A percentile compares a stretch with the other conserved stretches of the same genome.
phyloP scores from a whole-genome alignment of 1,140 invertebrate genomes.

The Drosophila auraria region DNA sequence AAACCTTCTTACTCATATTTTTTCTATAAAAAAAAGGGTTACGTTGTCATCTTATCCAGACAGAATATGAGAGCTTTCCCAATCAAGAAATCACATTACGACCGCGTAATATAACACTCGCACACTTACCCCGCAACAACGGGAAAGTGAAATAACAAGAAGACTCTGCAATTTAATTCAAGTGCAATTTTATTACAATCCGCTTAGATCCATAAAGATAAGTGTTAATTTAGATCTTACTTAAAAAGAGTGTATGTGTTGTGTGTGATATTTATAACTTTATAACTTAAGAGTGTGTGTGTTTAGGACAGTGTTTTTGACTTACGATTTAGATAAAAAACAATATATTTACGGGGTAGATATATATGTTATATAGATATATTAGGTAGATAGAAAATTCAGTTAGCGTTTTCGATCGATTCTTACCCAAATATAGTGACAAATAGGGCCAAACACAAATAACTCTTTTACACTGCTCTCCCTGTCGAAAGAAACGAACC shows the following conservation, averaged over 20 bases:
- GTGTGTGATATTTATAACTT: conserved; percentile 52
- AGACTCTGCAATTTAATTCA: conserved; percentile 19
- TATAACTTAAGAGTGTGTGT: conserved; percentile 55
- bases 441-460: conserved; percentile 48
- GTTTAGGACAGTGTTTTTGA: conserved; percentile 21
- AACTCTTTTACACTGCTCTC: conserved; percentile 43
- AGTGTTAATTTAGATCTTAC: conserved; percentile 48
- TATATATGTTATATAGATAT: conserved; percentile 7
- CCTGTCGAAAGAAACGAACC: conserved; percentile 69
- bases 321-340: conserved; percentile 44
- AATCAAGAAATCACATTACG: neutral
- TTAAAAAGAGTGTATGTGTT: conserved; percentile 20
- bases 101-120: too few relatives aligned
- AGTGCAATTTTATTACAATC: conserved; percentile 72
- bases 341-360: conserved; percentile 23
- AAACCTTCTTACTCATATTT: too few relatives aligned
- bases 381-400: conserved; percentile 26
- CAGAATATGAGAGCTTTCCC: neutral
- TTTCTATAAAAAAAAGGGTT: too few relatives aligned
- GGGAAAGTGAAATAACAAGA: neutral
- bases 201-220: conserved; percentile 60
- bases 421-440: conserved; percentile 66
- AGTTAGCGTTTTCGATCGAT: conserved; percentile 36
- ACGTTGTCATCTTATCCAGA: too few relatives aligned
- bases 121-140: neutral